Evolutionary conservation across 2,888 invertebrate species (phyloP).

Genomic region (Xestia c-nigrum): DNA sequence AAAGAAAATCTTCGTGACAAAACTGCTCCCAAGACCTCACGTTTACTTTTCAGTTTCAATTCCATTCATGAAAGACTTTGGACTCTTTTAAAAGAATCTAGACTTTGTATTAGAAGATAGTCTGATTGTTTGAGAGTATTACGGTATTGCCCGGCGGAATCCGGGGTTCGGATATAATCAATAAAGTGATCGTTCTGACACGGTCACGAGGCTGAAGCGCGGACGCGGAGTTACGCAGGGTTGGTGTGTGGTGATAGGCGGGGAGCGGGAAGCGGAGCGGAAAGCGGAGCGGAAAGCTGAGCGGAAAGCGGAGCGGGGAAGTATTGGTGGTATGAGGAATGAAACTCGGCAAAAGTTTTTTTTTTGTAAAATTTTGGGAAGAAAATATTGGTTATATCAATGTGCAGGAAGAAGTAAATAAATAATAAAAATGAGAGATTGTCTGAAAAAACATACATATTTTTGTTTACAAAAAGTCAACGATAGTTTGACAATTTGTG

Average conservation of each 20-base stretch:
- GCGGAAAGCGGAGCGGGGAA: conserved; percentile 26
- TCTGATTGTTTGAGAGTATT: conserved; percentile 62
- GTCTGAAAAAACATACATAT: neutral
- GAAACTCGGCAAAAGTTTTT: neutral
- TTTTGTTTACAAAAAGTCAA: neutral
- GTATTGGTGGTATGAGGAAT: neutral
- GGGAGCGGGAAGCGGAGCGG: conserved; percentile 37
- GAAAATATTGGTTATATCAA: neutral
- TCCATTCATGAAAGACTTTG: conserved; percentile 54
- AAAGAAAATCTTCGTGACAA: conserved; percentile 18
- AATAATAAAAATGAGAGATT: no score
- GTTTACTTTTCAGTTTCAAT: conserved; percentile 53
- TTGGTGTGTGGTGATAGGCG: conserved; percentile 58
- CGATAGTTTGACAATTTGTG: neutral
- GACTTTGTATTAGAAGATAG: conserved; percentile 45
- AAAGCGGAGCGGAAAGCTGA: conserved; percentile 42
- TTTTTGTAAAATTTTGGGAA: neutral
- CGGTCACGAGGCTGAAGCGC: conserved; percentile 86
- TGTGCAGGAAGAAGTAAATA: neutral
- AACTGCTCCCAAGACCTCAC: conserved; percentile 36
- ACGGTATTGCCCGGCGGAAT: conserved; percentile 62
- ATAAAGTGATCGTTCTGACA: conserved; percentile 87
- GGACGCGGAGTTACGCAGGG: conserved; percentile 86
- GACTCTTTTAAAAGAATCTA: conserved; percentile 50
- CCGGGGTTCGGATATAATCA: conserved; percentile 80